Base-by-base conservation (phyloP, 1,140 invertebrate species). In the Drosophila bifasciata region DNA sequence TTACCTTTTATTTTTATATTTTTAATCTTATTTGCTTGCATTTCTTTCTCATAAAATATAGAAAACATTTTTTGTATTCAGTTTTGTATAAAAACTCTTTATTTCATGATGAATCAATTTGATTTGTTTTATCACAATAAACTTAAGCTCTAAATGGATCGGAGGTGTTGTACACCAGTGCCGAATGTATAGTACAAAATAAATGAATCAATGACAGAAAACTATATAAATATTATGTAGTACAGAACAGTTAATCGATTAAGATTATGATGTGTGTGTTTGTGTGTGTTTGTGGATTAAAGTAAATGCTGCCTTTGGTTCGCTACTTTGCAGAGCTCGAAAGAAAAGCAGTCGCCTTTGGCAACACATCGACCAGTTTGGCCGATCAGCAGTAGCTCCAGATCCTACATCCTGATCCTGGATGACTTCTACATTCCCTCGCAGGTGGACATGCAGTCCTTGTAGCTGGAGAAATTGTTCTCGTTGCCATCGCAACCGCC, bases 401-500 rank as follows among this genome's bases (percentile, higher is more conserved):
- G 6, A 28, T 49, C 5, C 36, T 28, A 2, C 13, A 43, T 49
- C 1, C 44, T n/a, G 15, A 40, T 53, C 6, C 1, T 7, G 5
- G 13, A n/a, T 6, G 0, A 9, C 5, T 15, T 17, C 58, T 76
- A 91, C 84, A 91, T 90, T 72, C 93, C 93, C 71, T 91, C 89
- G 57, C 93, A 94, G 53, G 88, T 91, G 32, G 90, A 89, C 90
- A 93, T 91, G 79, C 94, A 94, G 44, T 92, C 91, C 70, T 93
- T 93, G 62, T 92, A 86, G 45, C 92, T 92, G 44, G 92, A 73
- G 85, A 95, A 95, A 69, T 95, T 95, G 81, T 95, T 95, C 28
- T 91, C 92, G 85, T 96, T 96, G 53, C 94, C 94, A 55, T 93
- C 93, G 74, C 95, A 95, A 51, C 95, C 95, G 5, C 95, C 94